Base-by-base conservation (phyloP, 37 sponge, comb jelly and placozoan genomes). In the Oscarella lobularis region DNA sequence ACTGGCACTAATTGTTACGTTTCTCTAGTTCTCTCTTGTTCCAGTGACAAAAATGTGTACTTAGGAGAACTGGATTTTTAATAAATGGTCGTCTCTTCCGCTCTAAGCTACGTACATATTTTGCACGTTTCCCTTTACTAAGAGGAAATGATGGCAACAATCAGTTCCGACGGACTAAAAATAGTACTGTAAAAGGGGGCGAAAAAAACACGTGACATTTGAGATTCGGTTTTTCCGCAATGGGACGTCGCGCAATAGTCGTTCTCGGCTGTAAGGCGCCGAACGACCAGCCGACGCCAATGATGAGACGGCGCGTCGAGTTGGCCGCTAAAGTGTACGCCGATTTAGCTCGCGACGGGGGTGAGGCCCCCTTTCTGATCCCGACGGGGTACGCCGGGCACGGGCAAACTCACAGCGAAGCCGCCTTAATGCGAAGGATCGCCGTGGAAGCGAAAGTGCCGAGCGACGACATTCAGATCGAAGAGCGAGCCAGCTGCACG, bases 41-140 rank as follows among this genome's bases (percentile, higher is more conserved):
- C 89, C 9, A 91, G 92, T 77, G 96, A 95, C 81, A 95, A 95
- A 81, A 88, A 85, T 4, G 4, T 95, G 36, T 95, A 82, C 66
- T 74, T 95, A 9, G 96, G 96, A 32, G 96, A 95, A 82, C 83
- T 95, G 48, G 35, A 82, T 35, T 74, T n/a, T n/a, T n/a, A n/a
- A n/a, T n/a, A n/a, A n/a, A n/a, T n/a, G n/a, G n/a, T n/a, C n/a
- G n/a, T n/a, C n/a, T n/a, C n/a, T n/a, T n/a, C n/a, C n/a, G n/a
- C n/a, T n/a, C n/a, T n/a, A n/a, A n/a, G n/a, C n/a, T n/a, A n/a
- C n/a, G n/a, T n/a, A n/a, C n/a, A n/a, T n/a, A n/a, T n/a, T n/a
- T n/a, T n/a, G n/a, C n/a, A n/a, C n/a, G n/a, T n/a, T n/a, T n/a
- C n/a, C n/a, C n/a, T n/a, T n/a, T n/a, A n/a, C n/a, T n/a, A n/a